Evolutionary conservation across 2,797 vertebrate species (phyloP).

Genomic region (Smutsia temminckii): DNA sequence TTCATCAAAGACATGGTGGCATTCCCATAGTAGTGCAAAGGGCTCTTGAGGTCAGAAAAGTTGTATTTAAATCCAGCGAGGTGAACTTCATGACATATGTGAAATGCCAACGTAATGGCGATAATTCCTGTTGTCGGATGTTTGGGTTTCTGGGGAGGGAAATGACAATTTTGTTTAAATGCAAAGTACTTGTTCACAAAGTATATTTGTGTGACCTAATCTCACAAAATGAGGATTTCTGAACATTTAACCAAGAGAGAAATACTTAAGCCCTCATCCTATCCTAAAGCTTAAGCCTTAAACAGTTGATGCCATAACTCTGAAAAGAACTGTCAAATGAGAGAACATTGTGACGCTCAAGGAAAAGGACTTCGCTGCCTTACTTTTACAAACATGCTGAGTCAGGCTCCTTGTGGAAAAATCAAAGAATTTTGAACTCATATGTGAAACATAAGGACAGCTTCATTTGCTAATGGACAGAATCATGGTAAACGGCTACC

Average conservation of each 20-base stretch:
- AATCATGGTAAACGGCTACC: background rate
- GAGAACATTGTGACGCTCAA: background rate
- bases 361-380: background rate
- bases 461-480: background rate
- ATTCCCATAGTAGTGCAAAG: constrained; percentile 89
- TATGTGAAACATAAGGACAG: background rate
- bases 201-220: background rate
- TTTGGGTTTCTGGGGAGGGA: constrained; percentile 84
- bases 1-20: constrained; percentile 88
- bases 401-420: background rate
- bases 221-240: background rate
- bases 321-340: background rate
- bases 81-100: constrained; percentile 88
- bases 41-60: constrained; percentile 82
- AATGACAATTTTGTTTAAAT: background rate
- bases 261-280: background rate
- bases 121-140: constrained; percentile 89
- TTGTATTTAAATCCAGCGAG: constrained; percentile 88
- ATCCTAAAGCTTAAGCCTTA: background rate
- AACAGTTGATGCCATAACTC: background rate
- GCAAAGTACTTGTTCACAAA: constrained; percentile 22
- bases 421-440: background rate
- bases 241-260: background rate
- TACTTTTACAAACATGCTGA: background rate
- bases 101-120: constrained; percentile 86